Percentiles rank a stretch among this genome's conserved stretches.
Evolutionary conservation across 2,797 vertebrate genomes (phyloP).

Genomic region (Hipposideros larvatus): DNA sequence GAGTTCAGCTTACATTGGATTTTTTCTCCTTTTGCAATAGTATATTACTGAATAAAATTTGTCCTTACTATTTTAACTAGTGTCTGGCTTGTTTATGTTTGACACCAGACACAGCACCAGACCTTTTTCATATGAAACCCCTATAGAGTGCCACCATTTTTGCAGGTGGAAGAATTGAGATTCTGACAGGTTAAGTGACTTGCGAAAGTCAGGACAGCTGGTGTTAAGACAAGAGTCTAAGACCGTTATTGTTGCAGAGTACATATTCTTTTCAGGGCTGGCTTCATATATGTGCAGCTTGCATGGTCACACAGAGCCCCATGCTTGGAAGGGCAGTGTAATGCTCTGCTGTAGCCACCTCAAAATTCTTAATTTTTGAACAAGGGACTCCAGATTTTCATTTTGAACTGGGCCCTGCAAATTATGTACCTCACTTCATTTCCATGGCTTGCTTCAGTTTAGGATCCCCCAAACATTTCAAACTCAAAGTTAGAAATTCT

Average conservation of each 20-base stretch:
- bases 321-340: not conserved
- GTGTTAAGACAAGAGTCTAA: not conserved
- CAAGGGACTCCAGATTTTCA: not conserved
- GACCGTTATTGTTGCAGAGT: not conserved
- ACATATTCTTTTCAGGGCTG: not conserved
- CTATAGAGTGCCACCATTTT: not conserved
- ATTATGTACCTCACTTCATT: not conserved
- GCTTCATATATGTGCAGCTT: rapidly evolving
- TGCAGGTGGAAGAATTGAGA: not conserved
- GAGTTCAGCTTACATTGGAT: not conserved
- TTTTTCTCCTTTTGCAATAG: not conserved
- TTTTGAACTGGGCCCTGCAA: not conserved
- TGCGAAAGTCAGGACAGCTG: not conserved
- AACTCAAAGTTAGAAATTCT: not conserved
- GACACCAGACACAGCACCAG: not conserved
- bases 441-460: not conserved
- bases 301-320: rapidly evolving
- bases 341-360: not conserved
- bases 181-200: not conserved
- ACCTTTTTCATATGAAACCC: not conserved
- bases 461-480: not conserved
- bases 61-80: not conserved
- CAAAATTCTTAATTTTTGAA: not conserved
- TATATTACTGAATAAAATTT: too few species aligned
- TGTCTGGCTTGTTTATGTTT: not conserved